phyloP scores from a whole-genome alignment of 2,797 vertebrate genomes.

The Cichlasoma orientale region DNA sequence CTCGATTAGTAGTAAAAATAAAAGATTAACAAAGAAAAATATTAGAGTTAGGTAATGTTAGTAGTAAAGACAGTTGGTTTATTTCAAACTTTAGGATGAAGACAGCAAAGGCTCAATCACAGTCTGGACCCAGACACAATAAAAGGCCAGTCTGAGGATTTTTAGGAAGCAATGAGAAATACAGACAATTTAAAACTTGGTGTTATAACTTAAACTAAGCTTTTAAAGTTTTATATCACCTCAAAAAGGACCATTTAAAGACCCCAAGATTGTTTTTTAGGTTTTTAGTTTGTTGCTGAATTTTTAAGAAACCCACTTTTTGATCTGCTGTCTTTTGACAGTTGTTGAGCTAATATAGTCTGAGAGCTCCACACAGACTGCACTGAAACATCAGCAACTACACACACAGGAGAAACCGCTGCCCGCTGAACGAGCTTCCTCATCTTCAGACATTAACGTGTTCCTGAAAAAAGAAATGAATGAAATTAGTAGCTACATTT shows the following conservation, averaged over 20 bases:
- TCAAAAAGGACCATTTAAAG: not conserved
- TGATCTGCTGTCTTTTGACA: not conserved
- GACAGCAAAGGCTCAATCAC: not conserved
- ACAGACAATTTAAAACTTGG: not conserved
- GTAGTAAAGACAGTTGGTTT: not conserved
- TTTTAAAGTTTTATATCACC: not conserved
- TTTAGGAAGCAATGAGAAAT: not conserved
- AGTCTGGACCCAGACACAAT: not conserved
- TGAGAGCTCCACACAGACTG: not conserved
- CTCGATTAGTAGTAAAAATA: not conserved
- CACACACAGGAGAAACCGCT: fast-evolving
- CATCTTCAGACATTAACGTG: fast-evolving
- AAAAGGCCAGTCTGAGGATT: not conserved
- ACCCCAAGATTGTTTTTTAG: fast-evolving
- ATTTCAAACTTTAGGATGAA: not conserved
- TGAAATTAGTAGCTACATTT: fast-evolving
- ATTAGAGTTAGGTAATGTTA: not conserved
- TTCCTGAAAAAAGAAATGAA: not conserved
- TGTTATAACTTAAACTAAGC: not conserved
- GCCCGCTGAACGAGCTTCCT: not conserved
- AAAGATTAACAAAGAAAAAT: not conserved
- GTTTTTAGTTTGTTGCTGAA: not conserved
- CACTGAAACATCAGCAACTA: not conserved
- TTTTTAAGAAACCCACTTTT: not conserved
- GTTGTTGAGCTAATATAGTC: not conserved